Evolutionary conservation across 1,140 invertebrate genomes (phyloP).

Genomic region (Drosophila mojavensis): DNA sequence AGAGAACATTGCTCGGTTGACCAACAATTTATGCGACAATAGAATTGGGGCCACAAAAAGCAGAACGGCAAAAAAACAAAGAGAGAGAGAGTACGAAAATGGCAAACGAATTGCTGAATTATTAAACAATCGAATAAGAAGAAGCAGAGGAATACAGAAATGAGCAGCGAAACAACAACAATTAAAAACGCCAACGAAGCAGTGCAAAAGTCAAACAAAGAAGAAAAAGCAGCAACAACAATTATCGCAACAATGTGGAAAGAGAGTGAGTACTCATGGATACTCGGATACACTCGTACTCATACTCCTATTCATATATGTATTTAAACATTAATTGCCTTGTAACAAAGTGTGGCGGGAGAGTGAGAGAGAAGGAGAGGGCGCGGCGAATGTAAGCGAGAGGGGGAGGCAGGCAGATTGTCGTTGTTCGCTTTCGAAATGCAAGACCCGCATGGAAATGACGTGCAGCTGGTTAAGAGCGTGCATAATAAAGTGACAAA

Average conservation of each 20-base stretch:
- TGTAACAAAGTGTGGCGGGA: constrained; percentile 5
- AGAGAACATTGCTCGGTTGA: constrained; percentile 4
- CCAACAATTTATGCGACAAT: constrained; percentile 48
- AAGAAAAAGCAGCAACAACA: constrained; percentile 28
- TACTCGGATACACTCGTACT: constrained; percentile 9
- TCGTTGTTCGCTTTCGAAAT: constrained; percentile 48
- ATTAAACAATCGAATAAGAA: constrained; percentile 43
- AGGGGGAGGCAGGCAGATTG: not conserved
- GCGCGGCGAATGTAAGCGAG: not conserved
- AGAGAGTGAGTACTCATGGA: constrained; percentile 43
- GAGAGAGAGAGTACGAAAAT: not conserved
- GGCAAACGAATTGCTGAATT: constrained; percentile 41
- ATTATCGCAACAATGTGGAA: constrained; percentile 40
- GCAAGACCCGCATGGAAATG: constrained; percentile 68
- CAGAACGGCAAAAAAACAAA: not conserved
- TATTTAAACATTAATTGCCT: constrained; percentile 51
- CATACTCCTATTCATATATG: constrained; percentile 8
- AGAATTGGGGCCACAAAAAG: constrained; percentile 43
- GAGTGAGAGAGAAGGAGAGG: not conserved
- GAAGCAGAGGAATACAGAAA: constrained; percentile 13
- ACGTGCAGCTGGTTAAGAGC: constrained; percentile 59
- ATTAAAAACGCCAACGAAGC: constrained; percentile 78
- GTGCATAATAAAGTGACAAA: constrained; percentile 68
- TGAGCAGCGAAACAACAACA: constrained; percentile 51
- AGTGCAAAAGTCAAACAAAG: constrained; percentile 74